Conservation (phyloP, 2,113 vertebrate genomes). For the Papio anubis region DNA sequence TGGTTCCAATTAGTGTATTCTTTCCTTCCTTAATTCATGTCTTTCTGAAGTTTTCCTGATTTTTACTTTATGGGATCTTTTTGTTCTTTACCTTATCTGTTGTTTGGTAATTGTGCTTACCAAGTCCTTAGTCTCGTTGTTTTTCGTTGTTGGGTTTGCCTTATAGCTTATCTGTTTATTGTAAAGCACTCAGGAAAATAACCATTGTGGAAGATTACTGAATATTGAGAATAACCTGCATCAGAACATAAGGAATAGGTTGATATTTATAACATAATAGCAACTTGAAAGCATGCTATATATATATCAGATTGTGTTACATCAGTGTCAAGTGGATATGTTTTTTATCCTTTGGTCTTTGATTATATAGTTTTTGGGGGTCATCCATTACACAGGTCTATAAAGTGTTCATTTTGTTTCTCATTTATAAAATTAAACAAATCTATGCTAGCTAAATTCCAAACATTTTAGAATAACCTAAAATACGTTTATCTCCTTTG, state of each 20-base stretch:
- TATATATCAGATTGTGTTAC: not conserved
- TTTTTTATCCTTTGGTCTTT: not conserved
- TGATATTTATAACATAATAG: not conserved
- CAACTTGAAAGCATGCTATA: not conserved
- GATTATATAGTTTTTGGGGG: not conserved
- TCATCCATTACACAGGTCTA: not conserved
- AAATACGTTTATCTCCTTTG: not conserved
- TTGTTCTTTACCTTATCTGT: not conserved
- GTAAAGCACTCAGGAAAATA: not conserved
- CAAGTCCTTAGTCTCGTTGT: not conserved
- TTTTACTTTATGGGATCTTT: not conserved
- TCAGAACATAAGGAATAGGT: not conserved
- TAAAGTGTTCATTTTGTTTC: not conserved
- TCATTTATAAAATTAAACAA: slow-evolving; percentile 17
- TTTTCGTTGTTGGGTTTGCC: not conserved
- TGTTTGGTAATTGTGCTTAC: not conserved
- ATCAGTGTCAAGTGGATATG: not conserved
- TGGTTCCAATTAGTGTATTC: not conserved
- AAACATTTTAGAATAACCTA: not conserved
- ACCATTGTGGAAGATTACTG: not conserved
- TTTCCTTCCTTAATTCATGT: not conserved
- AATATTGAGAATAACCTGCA: not conserved
- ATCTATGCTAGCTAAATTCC: not conserved
- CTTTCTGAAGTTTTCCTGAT: not conserved
- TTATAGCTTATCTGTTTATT: not conserved